Percentiles rank a stretch among this genome's conserved stretches.
Evolutionary conservation across 2,113 vertebrate genomes (phyloP).

Genomic region (Pongo abelii): DNA sequence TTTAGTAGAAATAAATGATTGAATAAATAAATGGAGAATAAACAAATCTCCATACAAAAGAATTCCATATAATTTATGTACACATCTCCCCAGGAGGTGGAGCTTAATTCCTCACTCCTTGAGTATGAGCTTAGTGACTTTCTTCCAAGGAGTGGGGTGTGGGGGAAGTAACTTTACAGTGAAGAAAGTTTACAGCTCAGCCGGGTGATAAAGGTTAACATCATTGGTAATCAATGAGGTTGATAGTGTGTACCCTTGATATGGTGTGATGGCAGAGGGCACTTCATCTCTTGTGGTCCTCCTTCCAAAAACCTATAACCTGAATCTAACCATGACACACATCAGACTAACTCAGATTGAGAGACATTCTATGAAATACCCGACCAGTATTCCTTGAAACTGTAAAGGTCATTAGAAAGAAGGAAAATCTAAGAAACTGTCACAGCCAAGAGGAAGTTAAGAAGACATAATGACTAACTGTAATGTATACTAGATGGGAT

Average conservation of each 20-base stretch:
- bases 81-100: background rate
- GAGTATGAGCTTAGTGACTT: background rate
- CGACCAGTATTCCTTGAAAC: background rate
- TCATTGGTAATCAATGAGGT: background rate
- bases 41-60: background rate
- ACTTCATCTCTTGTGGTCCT: background rate
- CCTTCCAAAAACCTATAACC: background rate
- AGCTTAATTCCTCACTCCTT: background rate
- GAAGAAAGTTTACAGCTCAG: background rate
- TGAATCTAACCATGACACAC: background rate
- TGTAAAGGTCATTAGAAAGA: background rate
- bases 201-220: background rate
- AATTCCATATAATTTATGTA: constrained; percentile 22
- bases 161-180: background rate
- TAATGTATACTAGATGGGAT: background rate
- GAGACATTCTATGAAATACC: background rate
- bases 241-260: background rate
- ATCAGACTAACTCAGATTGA: background rate
- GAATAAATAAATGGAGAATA: background rate
- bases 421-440: background rate
- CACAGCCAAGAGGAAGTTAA: background rate
- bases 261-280: background rate
- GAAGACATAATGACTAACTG: background rate
- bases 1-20: constrained; percentile 3
- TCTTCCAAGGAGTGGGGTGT: background rate